These are phyloP conservation scores for Dendrocopos noguchii DNA, from an alignment of 2,113 vertebrate species.

Conservation along the genomic window DNA sequence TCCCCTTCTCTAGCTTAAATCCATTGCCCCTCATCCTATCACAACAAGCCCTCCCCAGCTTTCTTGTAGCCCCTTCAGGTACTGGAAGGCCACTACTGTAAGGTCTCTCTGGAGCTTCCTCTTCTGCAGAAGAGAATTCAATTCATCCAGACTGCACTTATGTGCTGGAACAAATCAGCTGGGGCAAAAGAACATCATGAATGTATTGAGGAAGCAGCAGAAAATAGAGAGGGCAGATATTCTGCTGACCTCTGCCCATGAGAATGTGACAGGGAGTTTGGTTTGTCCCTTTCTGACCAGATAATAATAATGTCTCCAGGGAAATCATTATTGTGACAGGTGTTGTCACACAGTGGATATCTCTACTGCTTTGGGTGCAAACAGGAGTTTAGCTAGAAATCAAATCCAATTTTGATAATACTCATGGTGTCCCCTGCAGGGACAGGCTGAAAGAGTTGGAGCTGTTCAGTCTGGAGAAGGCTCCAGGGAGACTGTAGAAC, in stretches of 20 bases:
- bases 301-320: not conserved
- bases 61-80: too few relatives aligned
- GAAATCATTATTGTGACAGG: not conserved
- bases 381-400: not conserved
- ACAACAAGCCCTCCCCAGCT: too few relatives aligned
- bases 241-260: not conserved
- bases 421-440: not conserved
- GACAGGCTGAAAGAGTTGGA: too few relatives aligned
- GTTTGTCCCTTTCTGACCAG: not conserved
- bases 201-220: slow-evolving; percentile 8
- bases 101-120: too few relatives aligned
- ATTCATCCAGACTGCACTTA: not conserved
- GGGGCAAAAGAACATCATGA: not conserved
- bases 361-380: not conserved
- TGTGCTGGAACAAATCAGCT: not conserved
- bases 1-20: too few relatives aligned
- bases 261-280: not conserved
- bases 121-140: not conserved
- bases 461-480: too few relatives aligned
- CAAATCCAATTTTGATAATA: not conserved
- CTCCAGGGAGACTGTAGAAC: too few relatives aligned
- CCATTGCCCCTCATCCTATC: too few relatives aligned
- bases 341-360: not conserved
- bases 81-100: too few relatives aligned
- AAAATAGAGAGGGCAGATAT: slow-evolving; percentile 6